phyloP scores from a whole-genome alignment of 2,113 vertebrate genomes.

The Lota lota region DNA sequence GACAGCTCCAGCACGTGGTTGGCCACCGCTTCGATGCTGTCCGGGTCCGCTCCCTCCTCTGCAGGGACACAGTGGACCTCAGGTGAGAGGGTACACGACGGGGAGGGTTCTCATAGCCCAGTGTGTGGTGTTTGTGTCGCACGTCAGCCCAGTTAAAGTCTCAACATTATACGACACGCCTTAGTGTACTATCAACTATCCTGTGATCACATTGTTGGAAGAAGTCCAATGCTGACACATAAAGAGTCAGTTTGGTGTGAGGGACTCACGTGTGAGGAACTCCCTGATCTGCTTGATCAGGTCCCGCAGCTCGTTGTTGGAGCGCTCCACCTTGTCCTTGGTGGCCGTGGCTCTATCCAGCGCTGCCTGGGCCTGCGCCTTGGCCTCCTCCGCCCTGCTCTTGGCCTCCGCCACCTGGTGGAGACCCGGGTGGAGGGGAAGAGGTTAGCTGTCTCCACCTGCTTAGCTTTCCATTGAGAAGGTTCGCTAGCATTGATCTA shows the following conservation, averaged over 20 bases:
- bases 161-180: too few species aligned
- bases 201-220: too few species aligned
- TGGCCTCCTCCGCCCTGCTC: conserved; percentile 83
- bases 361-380: conserved; percentile 81
- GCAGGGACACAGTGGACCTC: conserved; percentile 8
- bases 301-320: conserved; percentile 90
- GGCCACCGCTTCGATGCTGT: conserved; percentile 91
- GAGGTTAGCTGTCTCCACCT: too few species aligned
- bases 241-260: not conserved
- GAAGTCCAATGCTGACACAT: too few species aligned
- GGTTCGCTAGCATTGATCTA: too few species aligned
- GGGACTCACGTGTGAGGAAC: conserved; percentile 92
- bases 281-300: conserved; percentile 92
- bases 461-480: too few species aligned
- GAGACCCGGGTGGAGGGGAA: not conserved
- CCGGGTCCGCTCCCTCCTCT: conserved; percentile 96
- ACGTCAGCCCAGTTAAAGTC: too few species aligned
- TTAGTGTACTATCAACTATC: too few species aligned
- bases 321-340: conserved; percentile 84
- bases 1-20: conserved; percentile 88
- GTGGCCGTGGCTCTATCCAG: conserved; percentile 87
- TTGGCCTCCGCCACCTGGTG: conserved; percentile 86
- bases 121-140: too few species aligned
- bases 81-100: too few species aligned
- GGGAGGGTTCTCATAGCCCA: too few species aligned